Conservation (phyloP, 35 echinoderm and acorn worm genomes). For the Holothuria glaberrima region DNA sequence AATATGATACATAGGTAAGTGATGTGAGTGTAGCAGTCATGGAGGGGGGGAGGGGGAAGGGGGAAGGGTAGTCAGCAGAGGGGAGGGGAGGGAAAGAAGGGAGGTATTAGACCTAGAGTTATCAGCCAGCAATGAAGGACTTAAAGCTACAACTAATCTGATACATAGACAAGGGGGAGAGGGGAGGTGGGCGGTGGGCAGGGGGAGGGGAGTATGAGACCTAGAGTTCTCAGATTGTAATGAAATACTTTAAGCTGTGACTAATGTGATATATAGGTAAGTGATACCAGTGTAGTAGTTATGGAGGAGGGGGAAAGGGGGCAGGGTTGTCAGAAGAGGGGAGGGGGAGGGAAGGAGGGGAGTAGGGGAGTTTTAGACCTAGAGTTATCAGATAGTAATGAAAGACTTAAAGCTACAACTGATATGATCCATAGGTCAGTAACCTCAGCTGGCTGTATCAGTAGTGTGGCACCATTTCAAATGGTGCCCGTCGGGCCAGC, state of each 20-base stretch:
- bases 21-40: neutral
- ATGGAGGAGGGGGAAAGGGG: too few relatives aligned
- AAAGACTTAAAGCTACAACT: conserved; percentile 89
- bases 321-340: too few relatives aligned
- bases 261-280: conserved; percentile 94
- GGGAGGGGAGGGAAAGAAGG: too few relatives aligned
- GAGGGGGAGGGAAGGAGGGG: too few relatives aligned
- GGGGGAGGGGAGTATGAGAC: too few relatives aligned
- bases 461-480: too few relatives aligned
- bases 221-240: conserved; percentile 88
- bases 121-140: conserved; percentile 89
- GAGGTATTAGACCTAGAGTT: conserved; percentile 77
- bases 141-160: conserved; percentile 90
- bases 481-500: too few relatives aligned
- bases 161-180: conserved; percentile 89
- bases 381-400: conserved; percentile 86
- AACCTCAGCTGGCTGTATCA: too few relatives aligned
- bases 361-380: conserved; percentile 71
- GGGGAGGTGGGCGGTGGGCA: too few relatives aligned
- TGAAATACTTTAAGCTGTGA: conserved; percentile 92
- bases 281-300: neutral
- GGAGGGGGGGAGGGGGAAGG: too few relatives aligned
- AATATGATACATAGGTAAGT: conserved; percentile 94
- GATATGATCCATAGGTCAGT: conserved; percentile 95
- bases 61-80: too few relatives aligned